Conservation (phyloP, 1,140 invertebrate species). For the Aplysia californica region DNA sequence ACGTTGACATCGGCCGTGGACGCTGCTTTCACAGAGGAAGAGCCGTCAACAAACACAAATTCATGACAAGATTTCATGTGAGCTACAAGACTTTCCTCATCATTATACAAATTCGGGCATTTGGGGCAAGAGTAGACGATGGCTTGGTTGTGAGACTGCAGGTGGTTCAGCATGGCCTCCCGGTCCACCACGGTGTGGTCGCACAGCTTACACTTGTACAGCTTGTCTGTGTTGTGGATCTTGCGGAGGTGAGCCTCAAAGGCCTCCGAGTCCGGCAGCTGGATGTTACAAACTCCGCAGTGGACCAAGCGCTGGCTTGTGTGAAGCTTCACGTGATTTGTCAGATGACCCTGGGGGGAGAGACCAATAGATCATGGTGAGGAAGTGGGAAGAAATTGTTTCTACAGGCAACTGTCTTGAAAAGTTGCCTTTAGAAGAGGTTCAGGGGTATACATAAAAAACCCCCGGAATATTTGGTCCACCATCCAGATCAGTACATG, state of each 20-base stretch:
- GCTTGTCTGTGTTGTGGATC: constrained; percentile 47
- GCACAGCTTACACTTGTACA: constrained; percentile 57
- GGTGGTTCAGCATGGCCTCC: constrained; percentile 50
- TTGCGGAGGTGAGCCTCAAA: constrained; percentile 51
- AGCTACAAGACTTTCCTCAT: constrained; percentile 6
- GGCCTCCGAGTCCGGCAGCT: constrained; percentile 27
- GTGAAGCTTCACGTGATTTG: constrained; percentile 65
- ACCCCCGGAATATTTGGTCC: not conserved
- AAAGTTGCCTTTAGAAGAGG: no score
- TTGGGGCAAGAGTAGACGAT: constrained; percentile 26
- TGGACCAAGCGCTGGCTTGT: constrained; percentile 43
- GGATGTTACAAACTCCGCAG: constrained; percentile 42
- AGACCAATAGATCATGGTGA: no score
- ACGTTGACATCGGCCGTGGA: no score
- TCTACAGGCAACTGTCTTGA: no score
- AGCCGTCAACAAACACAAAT: not conserved
- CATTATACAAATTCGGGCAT: constrained; percentile 4
- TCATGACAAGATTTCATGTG: constrained; percentile 32
- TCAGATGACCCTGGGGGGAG: constrained; percentile 63
- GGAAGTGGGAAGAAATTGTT: no score
- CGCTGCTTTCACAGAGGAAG: constrained; percentile 21
- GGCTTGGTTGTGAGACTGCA: constrained; percentile 31
- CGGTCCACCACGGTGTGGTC: constrained; percentile 51
- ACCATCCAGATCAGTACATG: no score
- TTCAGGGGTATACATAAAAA: no score